Base-by-base conservation (phyloP, 2,888 invertebrate genomes). In the Campopleginae sp. region DNA sequence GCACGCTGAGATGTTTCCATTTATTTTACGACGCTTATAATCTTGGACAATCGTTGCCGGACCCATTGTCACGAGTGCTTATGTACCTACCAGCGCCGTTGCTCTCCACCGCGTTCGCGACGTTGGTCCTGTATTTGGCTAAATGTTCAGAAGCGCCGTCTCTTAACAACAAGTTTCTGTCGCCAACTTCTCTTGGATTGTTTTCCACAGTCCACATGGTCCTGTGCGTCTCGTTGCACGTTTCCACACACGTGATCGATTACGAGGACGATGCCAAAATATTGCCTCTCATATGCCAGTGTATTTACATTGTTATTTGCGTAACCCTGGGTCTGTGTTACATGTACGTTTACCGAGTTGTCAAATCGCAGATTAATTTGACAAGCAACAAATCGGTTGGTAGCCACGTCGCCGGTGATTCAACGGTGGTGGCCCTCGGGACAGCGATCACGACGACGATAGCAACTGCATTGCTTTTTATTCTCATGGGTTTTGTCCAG, bases 1-100 rank as follows among this genome's bases (percentile, higher is more conserved):
- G 98, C 91, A 95, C 96, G 23, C 94, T 97, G 91, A 95, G 98
- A 72, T 97, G 98, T 89, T 97, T 98, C 89, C 98, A 98, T 92
- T 95, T 98, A 89, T 97, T 98, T 89, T 97, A 98, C 92, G 98
- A 98, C 94, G 98, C 98, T 0, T 98, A 98, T 92, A 98, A 98
- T 91, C 96, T 97, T n/a, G 96, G 96, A 85, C 96, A 95, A 85
- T 97, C 97, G 0, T 95, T 98, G 91, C 97, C 97, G 82, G 93
- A 94, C 31, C 96, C 97, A 84, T 94, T 98, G 46, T 97, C 98
- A 76, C 97, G 97, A 91, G 96, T 98, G 72, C 94, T 98, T 54
- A 96, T 98, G 86, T 97, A 98, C 91, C 95, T 98, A 80, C 98
- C 98, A 0, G 96, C 98, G 86, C 98, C 98, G 86, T 96, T 98